Percentiles rank a stretch among this genome's conserved stretches.
These are phyloP conservation scores for Kuschelorhynchus macadamiae DNA, from an alignment of 2,888 invertebrate species.

Conservation along the genomic window DNA sequence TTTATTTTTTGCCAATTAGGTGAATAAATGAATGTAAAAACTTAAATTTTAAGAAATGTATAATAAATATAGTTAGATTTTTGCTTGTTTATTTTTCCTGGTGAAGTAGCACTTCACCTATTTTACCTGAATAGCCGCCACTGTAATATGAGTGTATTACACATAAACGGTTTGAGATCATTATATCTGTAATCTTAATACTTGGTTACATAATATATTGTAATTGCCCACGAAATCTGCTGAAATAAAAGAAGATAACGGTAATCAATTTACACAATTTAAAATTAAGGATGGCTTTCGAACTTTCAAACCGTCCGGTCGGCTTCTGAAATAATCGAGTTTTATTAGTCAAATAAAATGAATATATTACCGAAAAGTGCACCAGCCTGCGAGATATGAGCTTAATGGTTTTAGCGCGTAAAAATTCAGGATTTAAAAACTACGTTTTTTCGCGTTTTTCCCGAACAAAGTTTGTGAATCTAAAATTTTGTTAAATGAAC, in stretches of 20 bases:
- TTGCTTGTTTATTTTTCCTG: no score
- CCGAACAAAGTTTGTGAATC: conserved; percentile 34
- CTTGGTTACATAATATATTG: no score
- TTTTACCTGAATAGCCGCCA: no score
- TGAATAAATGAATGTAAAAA: no score
- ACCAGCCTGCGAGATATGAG: conserved; percentile 27
- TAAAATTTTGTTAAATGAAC: conserved; percentile 39
- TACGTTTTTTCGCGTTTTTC: conserved; percentile 26
- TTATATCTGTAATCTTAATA: no score
- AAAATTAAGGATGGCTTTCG: conserved; percentile 20
- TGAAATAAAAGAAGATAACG: neutral
- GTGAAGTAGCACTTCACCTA: no score
- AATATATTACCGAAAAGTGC: conserved; percentile 40
- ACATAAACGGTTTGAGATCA: no score
- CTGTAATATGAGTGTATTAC: no score
- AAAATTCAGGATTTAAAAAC: conserved; percentile 33
- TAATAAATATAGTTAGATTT: no score
- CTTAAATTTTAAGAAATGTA: no score
- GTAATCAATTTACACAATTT: conserved; percentile 12
- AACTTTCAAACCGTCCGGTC: conserved; percentile 28
- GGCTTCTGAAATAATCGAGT: conserved; percentile 28
- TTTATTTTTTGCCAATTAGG: no score
- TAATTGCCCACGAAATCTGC: conserved; percentile 1
- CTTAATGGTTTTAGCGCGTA: conserved; percentile 17
- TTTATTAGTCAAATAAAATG: conserved; percentile 39